These are phyloP conservation scores for Enteromius argenteus DNA, from an alignment of 2,797 vertebrate genomes.

Conservation along the genomic window DNA sequence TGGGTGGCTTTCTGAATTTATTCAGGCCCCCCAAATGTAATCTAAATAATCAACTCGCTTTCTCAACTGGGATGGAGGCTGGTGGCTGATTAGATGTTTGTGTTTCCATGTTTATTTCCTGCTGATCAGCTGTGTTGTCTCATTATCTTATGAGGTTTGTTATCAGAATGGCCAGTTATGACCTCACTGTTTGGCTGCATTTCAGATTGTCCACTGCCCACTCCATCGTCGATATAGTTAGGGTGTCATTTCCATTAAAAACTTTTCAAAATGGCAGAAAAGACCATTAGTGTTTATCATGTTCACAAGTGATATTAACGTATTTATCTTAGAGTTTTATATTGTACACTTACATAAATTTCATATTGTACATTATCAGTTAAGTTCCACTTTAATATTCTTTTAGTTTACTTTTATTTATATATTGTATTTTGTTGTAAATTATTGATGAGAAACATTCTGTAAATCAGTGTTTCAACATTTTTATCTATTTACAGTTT, in stretches of 20 bases:
- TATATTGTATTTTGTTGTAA: background rate
- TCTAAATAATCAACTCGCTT: slow-evolving; percentile 59
- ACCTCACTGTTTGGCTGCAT: background rate
- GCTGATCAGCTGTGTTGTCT: slow-evolving; percentile 59
- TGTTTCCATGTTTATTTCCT: slow-evolving; percentile 53
- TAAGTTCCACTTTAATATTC: background rate
- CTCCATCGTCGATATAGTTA: background rate
- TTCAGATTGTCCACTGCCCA: background rate
- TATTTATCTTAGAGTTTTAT: background rate
- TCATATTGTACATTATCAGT: background rate
- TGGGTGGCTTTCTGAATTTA: slow-evolving; percentile 64
- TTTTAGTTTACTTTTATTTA: background rate
- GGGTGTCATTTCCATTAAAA: background rate
- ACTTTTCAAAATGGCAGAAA: background rate
- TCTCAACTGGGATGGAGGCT: slow-evolving; percentile 39
- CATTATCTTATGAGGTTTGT: slow-evolving; percentile 31
- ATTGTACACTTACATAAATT: background rate
- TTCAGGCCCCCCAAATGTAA: slow-evolving; percentile 55
- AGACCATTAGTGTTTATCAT: background rate
- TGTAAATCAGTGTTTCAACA: background rate
- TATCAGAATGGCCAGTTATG: slow-evolving; percentile 36
- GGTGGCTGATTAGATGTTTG: slow-evolving; percentile 57
- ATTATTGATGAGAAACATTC: background rate
- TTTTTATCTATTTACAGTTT: background rate
- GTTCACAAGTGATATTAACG: background rate